Percentiles rank a stretch among this genome's conserved stretches.
phyloP scores from a whole-genome alignment of 2,797 vertebrate species.

The Pseudomugil tenellus region DNA sequence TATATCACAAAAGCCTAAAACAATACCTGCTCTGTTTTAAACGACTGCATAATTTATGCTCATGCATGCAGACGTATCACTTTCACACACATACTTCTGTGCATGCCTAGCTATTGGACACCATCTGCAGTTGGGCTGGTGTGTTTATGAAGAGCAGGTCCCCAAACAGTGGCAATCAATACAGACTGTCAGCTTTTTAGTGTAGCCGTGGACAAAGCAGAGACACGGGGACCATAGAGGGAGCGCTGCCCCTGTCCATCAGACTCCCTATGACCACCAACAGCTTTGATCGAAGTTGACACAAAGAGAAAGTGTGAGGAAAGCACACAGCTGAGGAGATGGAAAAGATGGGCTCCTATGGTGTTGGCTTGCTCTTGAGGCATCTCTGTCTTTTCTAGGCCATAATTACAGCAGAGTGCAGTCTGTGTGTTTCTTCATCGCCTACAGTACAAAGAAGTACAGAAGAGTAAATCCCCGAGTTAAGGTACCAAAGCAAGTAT shows the following conservation, averaged over 20 bases:
- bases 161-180: constrained; percentile 71
- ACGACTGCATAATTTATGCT: constrained; percentile 4
- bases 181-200: constrained; percentile 71
- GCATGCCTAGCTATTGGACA: constrained; percentile 18
- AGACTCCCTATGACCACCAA: constrained; percentile 58
- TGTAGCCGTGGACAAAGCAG: constrained; percentile 45
- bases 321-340: constrained; percentile 15
- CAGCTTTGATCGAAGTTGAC: constrained; percentile 73
- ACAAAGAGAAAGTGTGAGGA: constrained; percentile 39
- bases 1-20: constrained; percentile 1
- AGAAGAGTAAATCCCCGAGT: constrained; percentile 43
- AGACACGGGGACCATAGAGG: constrained; percentile 55
- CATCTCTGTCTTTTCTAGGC: constrained; percentile 32
- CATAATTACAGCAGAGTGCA: constrained; percentile 58
- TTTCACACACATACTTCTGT: constrained; percentile 2
- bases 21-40: constrained; percentile 4
- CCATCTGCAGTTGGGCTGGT: constrained; percentile 6
- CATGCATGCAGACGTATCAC: constrained; percentile 10
- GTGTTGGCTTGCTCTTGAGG: constrained; percentile 27
- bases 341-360: constrained; percentile 31
- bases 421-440: constrained; percentile 42
- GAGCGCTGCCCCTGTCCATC: constrained; percentile 52
- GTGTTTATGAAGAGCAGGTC: constrained; percentile 47
- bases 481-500: constrained; percentile 28
- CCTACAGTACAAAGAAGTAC: constrained; percentile 43